These are phyloP conservation scores for Sinella curviseta DNA, from an alignment of 1,140 invertebrate species.

Conservation along the genomic window DNA sequence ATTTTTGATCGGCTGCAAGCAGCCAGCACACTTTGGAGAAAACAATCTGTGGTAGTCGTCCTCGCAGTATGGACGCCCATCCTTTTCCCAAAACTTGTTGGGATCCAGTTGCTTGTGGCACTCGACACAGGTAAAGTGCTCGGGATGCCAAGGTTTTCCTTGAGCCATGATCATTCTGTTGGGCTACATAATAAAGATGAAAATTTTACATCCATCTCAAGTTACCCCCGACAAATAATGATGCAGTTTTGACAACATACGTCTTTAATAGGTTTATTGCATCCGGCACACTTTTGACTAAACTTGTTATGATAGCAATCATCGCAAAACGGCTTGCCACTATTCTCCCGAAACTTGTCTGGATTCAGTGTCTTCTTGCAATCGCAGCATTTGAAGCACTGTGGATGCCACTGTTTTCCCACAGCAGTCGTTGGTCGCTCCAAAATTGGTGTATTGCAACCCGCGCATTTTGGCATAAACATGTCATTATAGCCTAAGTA, in stretches of 20 bases:
- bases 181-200: not conserved
- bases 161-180: constrained; percentile 16
- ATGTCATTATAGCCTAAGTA: not conserved
- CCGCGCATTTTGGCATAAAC: not conserved
- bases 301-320: constrained; percentile 6
- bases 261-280: constrained; percentile 27
- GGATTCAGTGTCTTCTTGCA: constrained; percentile 30
- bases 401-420: constrained; percentile 15
- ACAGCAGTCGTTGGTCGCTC: not conserved
- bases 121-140: constrained; percentile 58
- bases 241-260: too few relatives aligned
- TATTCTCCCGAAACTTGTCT: constrained; percentile 36
- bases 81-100: constrained; percentile 65
- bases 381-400: constrained; percentile 26
- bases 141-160: constrained; percentile 41
- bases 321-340: constrained; percentile 38
- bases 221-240: too few relatives aligned
- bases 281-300: not conserved
- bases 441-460: not conserved
- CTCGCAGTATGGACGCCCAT: constrained; percentile 69
- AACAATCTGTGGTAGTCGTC: constrained; percentile 70
- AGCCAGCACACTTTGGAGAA: constrained; percentile 68
- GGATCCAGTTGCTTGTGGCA: constrained; percentile 31
- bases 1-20: constrained; percentile 60
- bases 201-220: too few relatives aligned